These are phyloP conservation scores for Mionectes olivaceus DNA, from an alignment of 2,797 vertebrate genomes.

Conservation along the genomic window DNA sequence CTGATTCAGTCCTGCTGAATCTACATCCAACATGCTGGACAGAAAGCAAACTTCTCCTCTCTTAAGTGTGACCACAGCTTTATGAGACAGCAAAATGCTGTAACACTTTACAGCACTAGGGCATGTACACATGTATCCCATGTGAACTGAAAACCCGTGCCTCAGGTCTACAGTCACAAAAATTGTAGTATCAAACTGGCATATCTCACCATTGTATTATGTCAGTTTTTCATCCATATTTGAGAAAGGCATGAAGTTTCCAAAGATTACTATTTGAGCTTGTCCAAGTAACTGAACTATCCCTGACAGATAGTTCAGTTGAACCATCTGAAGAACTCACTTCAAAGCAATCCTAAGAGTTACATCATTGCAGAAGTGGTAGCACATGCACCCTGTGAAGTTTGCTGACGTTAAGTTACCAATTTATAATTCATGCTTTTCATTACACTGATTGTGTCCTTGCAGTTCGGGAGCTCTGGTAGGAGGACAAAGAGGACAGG, in stretches of 20 bases:
- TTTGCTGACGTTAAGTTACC: background rate
- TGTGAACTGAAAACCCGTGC: background rate
- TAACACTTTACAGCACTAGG: background rate
- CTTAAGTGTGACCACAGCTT: background rate
- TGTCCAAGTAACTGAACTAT: background rate
- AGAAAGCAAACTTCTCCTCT: background rate
- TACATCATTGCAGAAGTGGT: background rate
- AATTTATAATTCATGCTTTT: background rate
- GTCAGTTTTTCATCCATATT: background rate
- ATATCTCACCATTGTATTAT: background rate
- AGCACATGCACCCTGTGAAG: background rate
- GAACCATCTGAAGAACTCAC: background rate
- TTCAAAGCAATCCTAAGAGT: background rate
- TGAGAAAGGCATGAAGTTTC: background rate
- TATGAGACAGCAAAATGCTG: background rate
- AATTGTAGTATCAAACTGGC: background rate
- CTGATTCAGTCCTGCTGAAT: background rate
- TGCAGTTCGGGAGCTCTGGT: background rate
- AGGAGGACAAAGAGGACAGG: background rate
- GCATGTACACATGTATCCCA: accelerated
- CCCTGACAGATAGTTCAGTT: background rate
- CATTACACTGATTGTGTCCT: background rate
- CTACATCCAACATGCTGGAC: background rate
- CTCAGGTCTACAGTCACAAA: background rate
- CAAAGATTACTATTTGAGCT: background rate